Evolutionary conservation across 2,888 invertebrate species (phyloP).

Genomic region (Pseudococcus longispinus): DNA sequence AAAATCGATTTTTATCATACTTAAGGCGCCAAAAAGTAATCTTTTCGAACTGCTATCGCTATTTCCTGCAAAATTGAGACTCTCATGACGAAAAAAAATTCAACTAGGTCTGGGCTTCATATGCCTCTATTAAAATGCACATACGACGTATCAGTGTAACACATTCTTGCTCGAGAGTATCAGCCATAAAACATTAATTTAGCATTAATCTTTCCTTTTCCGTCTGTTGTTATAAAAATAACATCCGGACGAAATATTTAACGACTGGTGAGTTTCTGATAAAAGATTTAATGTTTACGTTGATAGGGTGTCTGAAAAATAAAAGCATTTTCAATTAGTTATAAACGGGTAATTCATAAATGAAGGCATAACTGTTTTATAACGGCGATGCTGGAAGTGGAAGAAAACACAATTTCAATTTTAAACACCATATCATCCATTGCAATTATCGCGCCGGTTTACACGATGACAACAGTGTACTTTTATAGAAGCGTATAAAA

Average conservation of each 20-base stretch:
- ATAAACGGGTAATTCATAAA: neutral
- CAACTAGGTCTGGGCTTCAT: neutral
- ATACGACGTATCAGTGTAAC: neutral
- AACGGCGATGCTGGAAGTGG: neutral
- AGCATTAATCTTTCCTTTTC: constrained; percentile 39
- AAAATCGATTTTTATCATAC: too few species aligned
- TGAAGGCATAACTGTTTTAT: neutral
- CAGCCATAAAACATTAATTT: constrained; percentile 31
- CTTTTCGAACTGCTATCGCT: too few species aligned
- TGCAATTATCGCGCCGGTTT: neutral
- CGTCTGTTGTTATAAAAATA: constrained; percentile 45
- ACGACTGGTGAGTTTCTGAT: constrained; percentile 29
- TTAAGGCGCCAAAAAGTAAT: too few species aligned
- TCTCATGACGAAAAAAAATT: neutral
- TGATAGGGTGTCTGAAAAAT: constrained; percentile 22
- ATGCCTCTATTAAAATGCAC: neutral
- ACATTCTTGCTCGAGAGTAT: neutral
- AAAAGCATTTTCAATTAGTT: neutral
- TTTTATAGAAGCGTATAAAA: neutral
- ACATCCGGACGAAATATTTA: constrained; percentile 30
- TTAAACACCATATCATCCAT: neutral
- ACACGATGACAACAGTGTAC: neutral
- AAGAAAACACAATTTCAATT: neutral
- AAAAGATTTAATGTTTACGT: constrained; percentile 9
- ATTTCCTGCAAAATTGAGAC: neutral